phyloP scores from a whole-genome alignment of 53 echinoderm and acorn worm species.

The Echinarachnius parma region DNA sequence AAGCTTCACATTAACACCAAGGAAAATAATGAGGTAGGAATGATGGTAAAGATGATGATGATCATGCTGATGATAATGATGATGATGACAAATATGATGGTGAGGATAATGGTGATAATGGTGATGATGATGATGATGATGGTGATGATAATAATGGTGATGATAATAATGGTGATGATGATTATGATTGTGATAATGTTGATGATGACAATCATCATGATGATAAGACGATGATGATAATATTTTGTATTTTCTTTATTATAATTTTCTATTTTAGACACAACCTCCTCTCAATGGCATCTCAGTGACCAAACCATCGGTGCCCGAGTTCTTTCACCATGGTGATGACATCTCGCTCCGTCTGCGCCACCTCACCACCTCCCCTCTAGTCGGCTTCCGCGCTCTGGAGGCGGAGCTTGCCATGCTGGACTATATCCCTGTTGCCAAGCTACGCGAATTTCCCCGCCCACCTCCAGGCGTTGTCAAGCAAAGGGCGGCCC shows the following conservation, averaged over 20 bases:
- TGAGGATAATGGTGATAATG: not conserved
- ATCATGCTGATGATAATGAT: not conserved
- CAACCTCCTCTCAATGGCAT: not conserved
- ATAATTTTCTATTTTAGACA: not conserved
- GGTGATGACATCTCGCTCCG: conserved; percentile 78
- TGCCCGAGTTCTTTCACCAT: conserved; percentile 77
- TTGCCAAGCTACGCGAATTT: conserved; percentile 80
- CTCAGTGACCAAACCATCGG: not conserved
- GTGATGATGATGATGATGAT: not conserved
- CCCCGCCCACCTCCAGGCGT: conserved; percentile 70
- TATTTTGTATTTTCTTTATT: too few species aligned
- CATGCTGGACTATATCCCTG: conserved; percentile 84
- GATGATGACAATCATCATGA: too few species aligned
- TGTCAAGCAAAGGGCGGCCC: conserved; percentile 87
- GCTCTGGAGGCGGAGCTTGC: conserved; percentile 74
- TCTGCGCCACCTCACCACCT: conserved; percentile 66
- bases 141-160: not conserved
- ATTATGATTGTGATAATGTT: too few species aligned
- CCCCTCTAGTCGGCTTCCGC: conserved; percentile 76
- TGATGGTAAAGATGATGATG: not conserved
- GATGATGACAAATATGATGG: not conserved
- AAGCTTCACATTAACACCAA: conserved; percentile 51
- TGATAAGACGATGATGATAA: too few species aligned
- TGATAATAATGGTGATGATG: too few species aligned
- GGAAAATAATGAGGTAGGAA: conserved; percentile 27